Percentiles rank a stretch among this genome's conserved stretches.
phyloP scores from a whole-genome alignment of 1,140 invertebrate species.

The Aradophagus sp. region DNA sequence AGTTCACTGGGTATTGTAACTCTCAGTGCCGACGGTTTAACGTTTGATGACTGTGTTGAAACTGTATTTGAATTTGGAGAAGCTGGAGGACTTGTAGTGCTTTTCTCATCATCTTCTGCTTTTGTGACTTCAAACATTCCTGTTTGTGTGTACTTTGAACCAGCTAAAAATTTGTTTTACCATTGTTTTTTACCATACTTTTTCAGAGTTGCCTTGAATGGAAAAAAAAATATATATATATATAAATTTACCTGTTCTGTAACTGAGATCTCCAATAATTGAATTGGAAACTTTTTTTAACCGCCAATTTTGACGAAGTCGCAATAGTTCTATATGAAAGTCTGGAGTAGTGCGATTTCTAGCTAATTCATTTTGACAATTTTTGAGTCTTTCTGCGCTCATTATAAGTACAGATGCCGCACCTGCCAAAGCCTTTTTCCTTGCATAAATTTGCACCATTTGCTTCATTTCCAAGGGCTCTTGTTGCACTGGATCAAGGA shows the following conservation, averaged over 20 bases:
- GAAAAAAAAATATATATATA: too few relatives aligned
- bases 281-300: slow-evolving; percentile 96
- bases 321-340: slow-evolving; percentile 93
- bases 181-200: too few relatives aligned
- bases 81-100: slow-evolving; percentile 75
- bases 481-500: slow-evolving; percentile 92
- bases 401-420: slow-evolving; percentile 87
- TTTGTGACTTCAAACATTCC: slow-evolving; percentile 98
- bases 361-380: slow-evolving; percentile 84
- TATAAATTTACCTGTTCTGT: slow-evolving; percentile 80
- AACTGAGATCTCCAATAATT: slow-evolving; percentile 97
- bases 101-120: slow-evolving; percentile 86
- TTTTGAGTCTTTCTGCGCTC: slow-evolving; percentile 90
- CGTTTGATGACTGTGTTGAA: slow-evolving; percentile 57
- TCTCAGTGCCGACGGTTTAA: slow-evolving; percentile 86
- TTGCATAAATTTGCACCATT: slow-evolving; percentile 91
- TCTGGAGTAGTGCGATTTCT: slow-evolving; percentile 85
- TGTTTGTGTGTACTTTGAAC: slow-evolving; percentile 93
- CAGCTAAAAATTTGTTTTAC: too few relatives aligned
- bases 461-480: slow-evolving; percentile 88
- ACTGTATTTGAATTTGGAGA: slow-evolving; percentile 68
- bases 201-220: neutral
- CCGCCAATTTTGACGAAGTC: slow-evolving; percentile 94
- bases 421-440: slow-evolving; percentile 92
- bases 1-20: slow-evolving; percentile 95